Conservation (phyloP, 2,113 vertebrate genomes). For the Lagopus leucura region DNA sequence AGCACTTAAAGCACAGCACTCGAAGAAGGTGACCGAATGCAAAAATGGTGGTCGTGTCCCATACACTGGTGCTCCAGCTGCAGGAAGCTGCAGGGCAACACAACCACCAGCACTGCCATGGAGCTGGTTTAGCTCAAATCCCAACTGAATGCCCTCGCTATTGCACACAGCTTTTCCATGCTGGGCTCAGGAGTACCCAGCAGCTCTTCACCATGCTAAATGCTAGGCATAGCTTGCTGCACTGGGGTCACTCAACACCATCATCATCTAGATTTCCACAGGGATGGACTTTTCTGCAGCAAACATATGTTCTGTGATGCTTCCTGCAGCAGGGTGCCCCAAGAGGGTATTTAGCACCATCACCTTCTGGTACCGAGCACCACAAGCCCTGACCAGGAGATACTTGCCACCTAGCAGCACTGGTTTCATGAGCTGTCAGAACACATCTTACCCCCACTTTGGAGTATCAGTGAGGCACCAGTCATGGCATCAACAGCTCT, state of each 20-base stretch:
- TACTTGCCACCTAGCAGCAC: background rate
- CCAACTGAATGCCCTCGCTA: background rate
- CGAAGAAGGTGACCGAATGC: slow-evolving; percentile 46
- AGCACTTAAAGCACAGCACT: slow-evolving; percentile 32
- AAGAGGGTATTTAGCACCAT: background rate
- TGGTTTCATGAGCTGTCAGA: background rate
- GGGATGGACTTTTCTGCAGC: background rate
- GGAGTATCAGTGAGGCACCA: background rate
- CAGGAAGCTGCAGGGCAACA: background rate
- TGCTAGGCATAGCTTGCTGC: background rate
- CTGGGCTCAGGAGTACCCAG: background rate
- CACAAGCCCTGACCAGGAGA: fast-evolving
- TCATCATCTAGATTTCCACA: background rate
- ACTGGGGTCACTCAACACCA: background rate
- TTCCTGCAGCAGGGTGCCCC: background rate
- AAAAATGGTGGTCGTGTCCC: background rate
- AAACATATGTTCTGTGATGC: background rate
- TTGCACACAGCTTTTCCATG: background rate
- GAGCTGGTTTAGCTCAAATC: background rate
- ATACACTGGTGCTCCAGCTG: fast-evolving
- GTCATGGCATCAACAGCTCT: background rate
- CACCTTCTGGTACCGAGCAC: background rate
- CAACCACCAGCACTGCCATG: fast-evolving
- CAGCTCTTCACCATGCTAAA: background rate
- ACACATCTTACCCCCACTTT: background rate